phyloP scores from a whole-genome alignment of 2,888 invertebrate genomes.

The Hirtodrosophila cameraria region DNA sequence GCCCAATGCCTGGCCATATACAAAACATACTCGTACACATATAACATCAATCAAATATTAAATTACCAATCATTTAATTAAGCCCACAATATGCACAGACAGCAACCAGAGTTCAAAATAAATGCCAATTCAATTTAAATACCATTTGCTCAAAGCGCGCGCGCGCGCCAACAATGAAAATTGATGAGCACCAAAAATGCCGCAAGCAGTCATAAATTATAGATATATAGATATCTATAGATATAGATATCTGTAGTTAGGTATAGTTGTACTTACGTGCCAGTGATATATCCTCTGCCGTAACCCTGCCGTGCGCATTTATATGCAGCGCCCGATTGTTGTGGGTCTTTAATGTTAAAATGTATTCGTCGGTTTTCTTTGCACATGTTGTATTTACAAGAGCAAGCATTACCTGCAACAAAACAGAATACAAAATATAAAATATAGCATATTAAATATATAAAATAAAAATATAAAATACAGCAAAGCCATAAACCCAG shows the following conservation, averaged over 20 bases:
- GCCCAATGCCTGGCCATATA: slow-evolving; percentile 57
- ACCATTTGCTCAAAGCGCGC: slow-evolving; percentile 45
- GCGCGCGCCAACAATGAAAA: slow-evolving; percentile 49
- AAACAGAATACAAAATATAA: not conserved
- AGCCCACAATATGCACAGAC: slow-evolving; percentile 73
- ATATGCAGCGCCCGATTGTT: slow-evolving; percentile 81
- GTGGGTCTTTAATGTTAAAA: slow-evolving; percentile 80
- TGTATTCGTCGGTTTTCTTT: slow-evolving; percentile 81
- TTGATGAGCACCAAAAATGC: slow-evolving; percentile 47
- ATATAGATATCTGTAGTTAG: not conserved
- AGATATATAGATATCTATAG: slow-evolving; percentile 1
- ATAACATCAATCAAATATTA: slow-evolving; percentile 80
- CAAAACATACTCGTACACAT: too few species aligned
- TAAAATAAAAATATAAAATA: not conserved
- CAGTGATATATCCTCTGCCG: slow-evolving; percentile 81
- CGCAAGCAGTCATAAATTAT: slow-evolving; percentile 27
- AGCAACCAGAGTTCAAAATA: slow-evolving; percentile 56
- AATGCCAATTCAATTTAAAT: slow-evolving; percentile 79
- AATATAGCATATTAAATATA: slow-evolving; percentile 1
- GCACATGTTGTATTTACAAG: slow-evolving; percentile 81
- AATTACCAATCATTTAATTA: slow-evolving; percentile 82
- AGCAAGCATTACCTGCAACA: slow-evolving; percentile 81
- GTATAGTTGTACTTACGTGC: slow-evolving; percentile 80
- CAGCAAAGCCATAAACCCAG: slow-evolving; percentile 8
- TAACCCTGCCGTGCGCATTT: slow-evolving; percentile 81